Percentiles rank a stretch among this genome's conserved stretches.
phyloP scores from a whole-genome alignment of 2,888 invertebrate genomes.

The Papilio gigon region DNA sequence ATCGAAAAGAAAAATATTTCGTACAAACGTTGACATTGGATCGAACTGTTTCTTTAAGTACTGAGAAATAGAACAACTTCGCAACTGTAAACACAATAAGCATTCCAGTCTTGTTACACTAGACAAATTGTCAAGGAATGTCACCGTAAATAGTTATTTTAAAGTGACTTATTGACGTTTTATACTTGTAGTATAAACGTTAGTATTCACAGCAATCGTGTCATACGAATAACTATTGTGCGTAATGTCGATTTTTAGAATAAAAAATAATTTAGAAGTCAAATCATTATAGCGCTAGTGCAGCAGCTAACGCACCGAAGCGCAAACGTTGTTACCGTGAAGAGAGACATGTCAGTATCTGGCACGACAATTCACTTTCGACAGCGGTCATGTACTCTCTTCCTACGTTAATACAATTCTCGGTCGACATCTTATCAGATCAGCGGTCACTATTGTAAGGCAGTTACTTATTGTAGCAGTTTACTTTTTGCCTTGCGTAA shows the following conservation, averaged over 20 bases:
- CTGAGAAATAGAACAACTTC: conserved; percentile 22
- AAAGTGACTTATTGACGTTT: neutral
- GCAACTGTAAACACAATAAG: neutral
- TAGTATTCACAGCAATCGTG: neutral
- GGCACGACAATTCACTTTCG: conserved; percentile 77
- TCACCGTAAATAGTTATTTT: neutral
- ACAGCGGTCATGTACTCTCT: conserved; percentile 72
- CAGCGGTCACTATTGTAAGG: conserved; percentile 68
- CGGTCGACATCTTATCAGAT: conserved; percentile 73
- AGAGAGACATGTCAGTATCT: conserved; percentile 61
- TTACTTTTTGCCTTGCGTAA: conserved; percentile 78
- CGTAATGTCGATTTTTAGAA: neutral
- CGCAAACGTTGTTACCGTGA: conserved; percentile 56
- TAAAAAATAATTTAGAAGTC: conserved; percentile 60
- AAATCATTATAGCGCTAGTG: neutral
- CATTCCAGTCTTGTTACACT: conserved; percentile 9
- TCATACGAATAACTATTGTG: neutral
- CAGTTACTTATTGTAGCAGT: conserved; percentile 72
- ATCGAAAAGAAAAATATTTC: conserved; percentile 8
- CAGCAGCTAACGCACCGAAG: conserved; percentile 65
- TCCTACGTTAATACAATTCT: conserved; percentile 69
- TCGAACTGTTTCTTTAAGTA: neutral
- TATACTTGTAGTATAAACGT: neutral
- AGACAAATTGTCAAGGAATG: neutral
- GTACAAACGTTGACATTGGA: neutral